Evolutionary conservation across 1,140 invertebrate species (phyloP).

Genomic region (Drosophila subpulchrella): DNA sequence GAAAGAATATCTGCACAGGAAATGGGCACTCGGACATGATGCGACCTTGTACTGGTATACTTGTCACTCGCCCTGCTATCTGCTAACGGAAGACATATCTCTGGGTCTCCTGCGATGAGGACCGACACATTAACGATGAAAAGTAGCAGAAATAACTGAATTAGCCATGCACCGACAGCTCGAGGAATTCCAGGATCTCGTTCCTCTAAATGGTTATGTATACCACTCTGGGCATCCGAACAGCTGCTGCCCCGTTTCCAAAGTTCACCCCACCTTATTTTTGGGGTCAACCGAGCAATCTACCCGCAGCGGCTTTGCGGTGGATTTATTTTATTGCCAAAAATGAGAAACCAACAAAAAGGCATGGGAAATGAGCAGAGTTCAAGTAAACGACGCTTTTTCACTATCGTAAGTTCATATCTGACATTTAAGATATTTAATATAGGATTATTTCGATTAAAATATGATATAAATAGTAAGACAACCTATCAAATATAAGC

Average conservation of each 20-base stretch:
- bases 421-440: not conserved
- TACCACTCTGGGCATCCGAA: conserved; percentile 1
- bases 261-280: conserved; percentile 20
- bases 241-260: conserved; percentile 18
- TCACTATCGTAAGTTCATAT: not conserved
- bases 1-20: conserved; percentile 37
- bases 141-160: conserved; percentile 55
- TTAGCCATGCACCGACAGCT: conserved; percentile 53
- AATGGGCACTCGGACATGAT: conserved; percentile 61
- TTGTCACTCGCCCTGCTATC: conserved; percentile 10
- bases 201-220: conserved; percentile 24
- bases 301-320: conserved; percentile 77
- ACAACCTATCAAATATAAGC: too few species aligned
- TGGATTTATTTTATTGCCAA: conserved; percentile 80
- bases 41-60: conserved; percentile 55
- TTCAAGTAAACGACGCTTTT: not conserved
- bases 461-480: too few species aligned
- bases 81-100: conserved; percentile 8
- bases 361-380: conserved; percentile 6
- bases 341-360: conserved; percentile 23
- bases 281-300: conserved; percentile 73
- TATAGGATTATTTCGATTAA: not conserved
- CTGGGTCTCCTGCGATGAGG: conserved; percentile 16
- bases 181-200: conserved; percentile 11
- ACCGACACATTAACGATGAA: conserved; percentile 53